These are phyloP conservation scores for Cephus rjabovi DNA, from an alignment of 2,888 invertebrate genomes.

Conservation along the genomic window DNA sequence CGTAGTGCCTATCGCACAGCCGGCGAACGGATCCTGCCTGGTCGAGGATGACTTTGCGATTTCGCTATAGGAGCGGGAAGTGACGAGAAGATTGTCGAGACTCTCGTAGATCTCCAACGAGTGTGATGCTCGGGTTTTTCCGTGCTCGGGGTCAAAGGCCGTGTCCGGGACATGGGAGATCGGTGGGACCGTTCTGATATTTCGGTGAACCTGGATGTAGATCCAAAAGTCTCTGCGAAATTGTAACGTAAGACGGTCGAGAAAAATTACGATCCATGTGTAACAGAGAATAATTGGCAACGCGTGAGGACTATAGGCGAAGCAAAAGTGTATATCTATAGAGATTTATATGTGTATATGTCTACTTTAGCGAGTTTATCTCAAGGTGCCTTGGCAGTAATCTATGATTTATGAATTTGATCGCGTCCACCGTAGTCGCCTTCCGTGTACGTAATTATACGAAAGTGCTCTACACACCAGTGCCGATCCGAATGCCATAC, in stretches of 20 bases:
- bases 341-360: background rate
- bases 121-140: slow-evolving; percentile 25
- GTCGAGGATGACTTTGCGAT: slow-evolving; percentile 20
- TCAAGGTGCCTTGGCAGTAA: background rate
- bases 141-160: slow-evolving; percentile 18
- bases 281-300: background rate
- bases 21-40: slow-evolving; percentile 3
- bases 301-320: background rate
- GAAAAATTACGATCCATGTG: background rate
- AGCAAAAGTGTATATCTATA: background rate
- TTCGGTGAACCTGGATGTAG: background rate
- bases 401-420: background rate
- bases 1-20: background rate
- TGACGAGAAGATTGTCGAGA: slow-evolving; percentile 9
- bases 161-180: slow-evolving; percentile 21
- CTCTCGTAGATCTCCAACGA: slow-evolving; percentile 7
- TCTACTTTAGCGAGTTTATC: background rate
- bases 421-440: background rate
- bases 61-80: slow-evolving; percentile 13
- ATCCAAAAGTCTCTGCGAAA: background rate
- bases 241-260: background rate
- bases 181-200: slow-evolving; percentile 20
- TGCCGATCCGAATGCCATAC: background rate
- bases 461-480: background rate
- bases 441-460: background rate